Evolutionary conservation across 2,797 vertebrate genomes (phyloP), one percentile per base, ranked within the genome.

Genomic region (Poeciliopsis turneri): DNA sequence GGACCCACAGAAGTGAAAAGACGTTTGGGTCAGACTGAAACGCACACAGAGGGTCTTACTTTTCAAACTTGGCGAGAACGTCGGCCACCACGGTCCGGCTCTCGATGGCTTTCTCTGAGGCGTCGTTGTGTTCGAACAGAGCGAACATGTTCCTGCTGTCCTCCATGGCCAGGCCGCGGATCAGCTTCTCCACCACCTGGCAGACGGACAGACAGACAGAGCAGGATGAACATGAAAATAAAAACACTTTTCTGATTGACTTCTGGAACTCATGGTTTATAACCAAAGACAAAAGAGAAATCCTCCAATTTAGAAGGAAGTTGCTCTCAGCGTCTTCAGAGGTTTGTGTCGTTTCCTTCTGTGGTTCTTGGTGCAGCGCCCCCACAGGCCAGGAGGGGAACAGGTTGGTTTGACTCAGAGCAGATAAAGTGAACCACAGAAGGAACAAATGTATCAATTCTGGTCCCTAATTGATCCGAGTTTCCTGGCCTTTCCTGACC

Each of bases 31-130:
- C 13, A 23, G 18, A 51, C 47, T 39, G 7, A 8, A 33, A 64
- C 16, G 36, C 33, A 28, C 11, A 33, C 10, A 0, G 9, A 0
- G 9, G 1, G 4, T 89, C 96, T 95, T 90, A 99, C 98, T 96
- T 98, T 88, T 99, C 98, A 93, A 99, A 99, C 93, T 98, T 99
- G 70, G 98, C 97, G 80, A 99, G 94, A 75, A 99, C 93, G 25
- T 99, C 98, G 0, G 98, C 98, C 39, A 99, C 97, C 15, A 99
- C 96, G 0, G 96, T 94, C 66, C 97, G 96, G 93, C 96, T 98
- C 92, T 99, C 98, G 77, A 99, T 97, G 88, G 98, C 98, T 89
- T 98, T 98, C 84, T 98, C 97, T 0, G 94, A 15, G 57, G 82
- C 75, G 82, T 93, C 93, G 46, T 96, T 96, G 75, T 96, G 97